Conservation (phyloP, 2,888 invertebrate genomes). For the Sisyra terminalis region DNA sequence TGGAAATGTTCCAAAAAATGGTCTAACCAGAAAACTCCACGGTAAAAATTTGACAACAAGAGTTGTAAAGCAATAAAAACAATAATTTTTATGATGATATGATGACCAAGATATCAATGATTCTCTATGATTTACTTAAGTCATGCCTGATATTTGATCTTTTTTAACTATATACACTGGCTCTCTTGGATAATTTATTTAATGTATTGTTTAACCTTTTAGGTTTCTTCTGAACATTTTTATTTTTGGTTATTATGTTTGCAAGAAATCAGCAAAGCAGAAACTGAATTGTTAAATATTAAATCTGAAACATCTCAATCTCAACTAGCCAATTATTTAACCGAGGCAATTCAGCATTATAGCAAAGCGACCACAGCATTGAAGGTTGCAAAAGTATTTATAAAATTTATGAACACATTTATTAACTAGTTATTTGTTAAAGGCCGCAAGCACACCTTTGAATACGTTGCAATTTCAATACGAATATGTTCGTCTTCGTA, state of each 20-base stretch:
- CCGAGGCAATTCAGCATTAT: slow-evolving; percentile 40
- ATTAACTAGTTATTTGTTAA: slow-evolving; percentile 15
- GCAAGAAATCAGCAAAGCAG: slow-evolving; percentile 58
- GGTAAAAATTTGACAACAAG: no score
- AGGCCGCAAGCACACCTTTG: slow-evolving; percentile 50
- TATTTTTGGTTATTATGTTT: slow-evolving; percentile 79
- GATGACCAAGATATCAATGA: no score
- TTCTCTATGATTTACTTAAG: no score
- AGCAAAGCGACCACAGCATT: slow-evolving; percentile 45
- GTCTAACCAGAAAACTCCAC: no score
- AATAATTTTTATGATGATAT: no score
- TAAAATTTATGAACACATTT: neutral
- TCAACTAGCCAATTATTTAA: slow-evolving; percentile 30
- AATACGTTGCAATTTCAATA: slow-evolving; percentile 53
- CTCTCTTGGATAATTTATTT: no score
- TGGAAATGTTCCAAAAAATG: no score
- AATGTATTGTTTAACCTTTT: slow-evolving; percentile 6
- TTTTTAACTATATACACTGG: neutral
- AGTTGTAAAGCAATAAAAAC: no score
- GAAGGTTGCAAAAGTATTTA: slow-evolving; percentile 26
- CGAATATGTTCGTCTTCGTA: slow-evolving; percentile 60
- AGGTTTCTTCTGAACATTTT: slow-evolving; percentile 70
- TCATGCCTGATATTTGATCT: neutral
- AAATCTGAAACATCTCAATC: slow-evolving; percentile 23
- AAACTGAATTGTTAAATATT: slow-evolving; percentile 40